A percentile compares a stretch with the other conserved stretches of the same genome.
These are phyloP conservation scores for Ophion ventricosus DNA, from an alignment of 2,888 invertebrate species.

Conservation along the genomic window DNA sequence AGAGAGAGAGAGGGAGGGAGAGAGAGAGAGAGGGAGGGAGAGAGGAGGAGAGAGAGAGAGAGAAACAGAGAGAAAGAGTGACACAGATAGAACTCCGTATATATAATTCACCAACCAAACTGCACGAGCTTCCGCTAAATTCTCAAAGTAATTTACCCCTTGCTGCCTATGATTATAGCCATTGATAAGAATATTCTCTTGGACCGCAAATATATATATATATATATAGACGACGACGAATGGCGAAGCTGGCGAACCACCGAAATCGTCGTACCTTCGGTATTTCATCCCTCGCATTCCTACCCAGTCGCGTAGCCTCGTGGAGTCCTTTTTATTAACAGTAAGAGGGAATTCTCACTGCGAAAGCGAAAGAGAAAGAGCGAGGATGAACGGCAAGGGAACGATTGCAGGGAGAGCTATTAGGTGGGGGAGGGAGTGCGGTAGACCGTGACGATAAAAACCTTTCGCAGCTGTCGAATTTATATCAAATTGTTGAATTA, in stretches of 20 bases:
- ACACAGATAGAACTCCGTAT: background rate
- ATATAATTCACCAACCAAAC: conserved; percentile 31
- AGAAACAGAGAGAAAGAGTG: no score
- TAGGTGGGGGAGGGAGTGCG: no score
- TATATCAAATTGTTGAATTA: conserved; percentile 36
- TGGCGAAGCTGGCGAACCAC: conserved; percentile 19
- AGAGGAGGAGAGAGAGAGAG: no score
- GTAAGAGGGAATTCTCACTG: no score
- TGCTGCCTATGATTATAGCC: conserved; percentile 23
- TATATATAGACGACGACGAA: conserved; percentile 16
- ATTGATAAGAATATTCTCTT: conserved; percentile 60
- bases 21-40: no score
- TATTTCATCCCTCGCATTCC: conserved; percentile 3
- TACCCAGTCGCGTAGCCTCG: background rate
- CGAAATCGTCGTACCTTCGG: conserved; percentile 28
- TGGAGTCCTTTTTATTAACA: no score
- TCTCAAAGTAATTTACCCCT: conserved; percentile 59
- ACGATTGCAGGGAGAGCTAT: no score
- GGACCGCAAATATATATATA: background rate
- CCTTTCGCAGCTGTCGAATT: conserved; percentile 23
- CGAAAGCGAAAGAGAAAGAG: no score
- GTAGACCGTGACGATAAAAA: conserved; percentile 5
- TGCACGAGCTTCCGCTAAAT: conserved; percentile 59
- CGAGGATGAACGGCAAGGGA: no score
- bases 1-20: no score